Conservation (phyloP, 2,888 invertebrate species). For the Nephrocerus scutellatus region DNA sequence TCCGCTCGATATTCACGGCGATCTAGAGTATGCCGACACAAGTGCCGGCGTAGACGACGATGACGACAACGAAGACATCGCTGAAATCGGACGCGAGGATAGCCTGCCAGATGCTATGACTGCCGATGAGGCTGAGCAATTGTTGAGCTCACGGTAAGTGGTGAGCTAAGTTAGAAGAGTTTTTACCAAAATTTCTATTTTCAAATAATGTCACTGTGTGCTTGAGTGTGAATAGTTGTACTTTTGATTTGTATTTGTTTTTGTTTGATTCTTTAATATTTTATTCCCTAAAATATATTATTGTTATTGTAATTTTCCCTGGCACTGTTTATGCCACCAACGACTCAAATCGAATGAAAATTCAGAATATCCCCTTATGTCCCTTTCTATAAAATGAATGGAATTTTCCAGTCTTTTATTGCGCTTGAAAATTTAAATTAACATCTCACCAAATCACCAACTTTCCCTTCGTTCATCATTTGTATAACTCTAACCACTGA, state of each 20-base stretch:
- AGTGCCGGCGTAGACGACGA: slow-evolving; percentile 49
- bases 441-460: too few relatives aligned
- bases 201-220: slow-evolving; percentile 22
- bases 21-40: slow-evolving; percentile 54
- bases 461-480: too few relatives aligned
- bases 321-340: too few relatives aligned
- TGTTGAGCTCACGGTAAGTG: slow-evolving; percentile 75
- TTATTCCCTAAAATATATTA: slow-evolving; percentile 7
- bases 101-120: slow-evolving; percentile 61
- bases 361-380: too few relatives aligned
- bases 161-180: slow-evolving; percentile 1
- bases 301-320: too few relatives aligned
- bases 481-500: too few relatives aligned
- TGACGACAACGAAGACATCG: slow-evolving; percentile 22
- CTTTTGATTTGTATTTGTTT: slow-evolving; percentile 27
- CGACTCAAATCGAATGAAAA: too few relatives aligned
- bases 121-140: slow-evolving; percentile 78
- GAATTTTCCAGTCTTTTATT: too few relatives aligned
- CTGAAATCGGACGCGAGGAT: slow-evolving; percentile 31
- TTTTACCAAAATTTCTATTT: slow-evolving; percentile 6
- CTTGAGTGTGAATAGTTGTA: slow-evolving; percentile 24
- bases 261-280: slow-evolving; percentile 24
- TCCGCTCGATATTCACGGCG: slow-evolving; percentile 52
- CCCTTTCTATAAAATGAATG: too few relatives aligned
- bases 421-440: too few relatives aligned